Evolutionary conservation across 2,888 invertebrate species (phyloP), one percentile per base, ranked within the genome.

Genomic region (Pseudoips prasinana): DNA sequence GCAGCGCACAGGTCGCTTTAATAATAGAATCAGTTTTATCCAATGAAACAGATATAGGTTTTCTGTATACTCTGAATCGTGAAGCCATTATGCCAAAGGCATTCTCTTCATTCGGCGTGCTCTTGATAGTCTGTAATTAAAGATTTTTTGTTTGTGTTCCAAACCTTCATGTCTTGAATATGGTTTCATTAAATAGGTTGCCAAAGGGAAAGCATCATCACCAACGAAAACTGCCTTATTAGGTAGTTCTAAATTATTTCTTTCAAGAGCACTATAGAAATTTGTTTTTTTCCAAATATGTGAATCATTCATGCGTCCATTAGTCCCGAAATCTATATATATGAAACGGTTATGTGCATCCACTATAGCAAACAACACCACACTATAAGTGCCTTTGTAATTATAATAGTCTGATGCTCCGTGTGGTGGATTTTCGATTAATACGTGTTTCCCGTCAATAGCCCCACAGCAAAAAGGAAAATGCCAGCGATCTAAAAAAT

Each of bases 401-500:
- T 58, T 58, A 31, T 46, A 50, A 36, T 41, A 60, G 17, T 33
- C 23, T 5, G 51, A 35, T 8, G 46, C 41, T 27, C 39, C 27
- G 17, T 28, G 22, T 14, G 40, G 49, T 24, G 39, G 46, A n/a
- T n/a, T n/a, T 26, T 42, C 39, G 8, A 46, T 39, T 17, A 28
- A 29, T 10, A 39, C 32, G 25, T 46, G 46, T 33, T 40, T 47
- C 20, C 36, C 29, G 10, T 50, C 49, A 22, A 49, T 23, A 5
- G 41, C 42, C n/a, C 41, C 46, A 26, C 44, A 22, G 27, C 54
- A 50, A 25, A 50, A 17, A 18, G 22, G 10, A 11, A 46, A 47
- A 25, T 56, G 44, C 51, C 45, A 50, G 46, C 48, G 45, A 38
- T 48, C 46, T 37, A 46, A 46, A 61, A 61, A 62, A 34, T 47